These are phyloP conservation scores for Peucedramus taeniatus DNA, from an alignment of 2,113 vertebrate species.

Conservation along the genomic window DNA sequence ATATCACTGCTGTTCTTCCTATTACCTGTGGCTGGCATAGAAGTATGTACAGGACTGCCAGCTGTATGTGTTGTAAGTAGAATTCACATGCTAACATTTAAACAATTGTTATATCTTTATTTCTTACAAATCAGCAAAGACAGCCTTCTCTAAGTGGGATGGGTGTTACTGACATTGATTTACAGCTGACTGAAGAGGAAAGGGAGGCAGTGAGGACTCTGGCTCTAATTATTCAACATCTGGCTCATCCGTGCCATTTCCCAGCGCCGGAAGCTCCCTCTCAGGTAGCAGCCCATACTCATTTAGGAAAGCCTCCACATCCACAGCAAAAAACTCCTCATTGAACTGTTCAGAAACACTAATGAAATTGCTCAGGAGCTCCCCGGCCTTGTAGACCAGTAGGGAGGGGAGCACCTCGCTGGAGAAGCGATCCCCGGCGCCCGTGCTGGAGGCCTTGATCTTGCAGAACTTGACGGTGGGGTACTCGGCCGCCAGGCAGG, in stretches of 20 bases:
- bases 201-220: background rate
- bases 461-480: conserved; percentile 92
- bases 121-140: background rate
- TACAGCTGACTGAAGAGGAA: background rate
- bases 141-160: conserved; percentile 48
- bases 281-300: conserved; percentile 93
- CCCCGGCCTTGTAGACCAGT: conserved; percentile 92
- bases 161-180: background rate
- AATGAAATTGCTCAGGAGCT: conserved; percentile 94
- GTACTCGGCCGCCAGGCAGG: conserved; percentile 85
- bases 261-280: conserved; percentile 72
- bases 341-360: conserved; percentile 84
- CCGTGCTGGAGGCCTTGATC: conserved; percentile 85
- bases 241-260: conserved; percentile 73
- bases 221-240: conserved; percentile 76
- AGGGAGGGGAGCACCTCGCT: conserved; percentile 86
- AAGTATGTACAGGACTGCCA: background rate
- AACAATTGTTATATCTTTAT: background rate
- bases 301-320: conserved; percentile 92
- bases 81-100: background rate
- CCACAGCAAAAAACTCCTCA: conserved; percentile 90
- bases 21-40: background rate
- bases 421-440: conserved; percentile 88
- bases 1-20: background rate
- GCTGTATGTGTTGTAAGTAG: background rate